Conservation (phyloP, 2,888 invertebrate species). For the Leptodirus hochenwartii region DNA sequence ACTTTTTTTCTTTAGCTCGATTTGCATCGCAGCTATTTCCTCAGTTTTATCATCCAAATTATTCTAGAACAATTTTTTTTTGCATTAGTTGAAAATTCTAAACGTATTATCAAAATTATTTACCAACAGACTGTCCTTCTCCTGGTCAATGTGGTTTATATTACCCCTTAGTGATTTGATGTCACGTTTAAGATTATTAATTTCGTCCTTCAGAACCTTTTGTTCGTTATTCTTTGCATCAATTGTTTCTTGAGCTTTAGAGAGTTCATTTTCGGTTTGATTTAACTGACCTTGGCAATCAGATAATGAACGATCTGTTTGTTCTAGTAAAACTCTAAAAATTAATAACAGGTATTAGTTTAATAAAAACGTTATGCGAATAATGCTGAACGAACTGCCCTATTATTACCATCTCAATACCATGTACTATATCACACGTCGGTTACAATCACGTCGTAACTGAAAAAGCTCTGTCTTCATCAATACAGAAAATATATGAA, state of each 20-base stretch:
- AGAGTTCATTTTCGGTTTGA: slow-evolving; percentile 43
- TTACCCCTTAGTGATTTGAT: slow-evolving; percentile 41
- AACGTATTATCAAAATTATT: slow-evolving; percentile 13
- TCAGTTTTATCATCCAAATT: slow-evolving; percentile 58
- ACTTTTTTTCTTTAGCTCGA: slow-evolving; percentile 41
- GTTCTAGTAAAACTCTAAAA: slow-evolving; percentile 50
- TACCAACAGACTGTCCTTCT: slow-evolving; percentile 48
- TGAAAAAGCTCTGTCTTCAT: too few species aligned
- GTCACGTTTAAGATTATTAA: slow-evolving; percentile 40
- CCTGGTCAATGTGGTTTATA: slow-evolving; percentile 45
- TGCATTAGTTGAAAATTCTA: too few species aligned
- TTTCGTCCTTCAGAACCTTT: slow-evolving; percentile 24
- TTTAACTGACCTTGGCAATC: slow-evolving; percentile 50
- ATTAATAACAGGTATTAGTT: slow-evolving; percentile 2
- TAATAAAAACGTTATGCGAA: slow-evolving; percentile 6
- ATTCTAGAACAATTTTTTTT: slow-evolving; percentile 31
- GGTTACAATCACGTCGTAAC: too few species aligned
- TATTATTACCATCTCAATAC: too few species aligned
- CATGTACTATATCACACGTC: too few species aligned
- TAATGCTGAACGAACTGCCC: slow-evolving; percentile 1
- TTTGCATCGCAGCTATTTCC: slow-evolving; percentile 41
- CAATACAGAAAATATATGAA: too few species aligned
- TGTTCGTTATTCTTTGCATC: slow-evolving; percentile 6
- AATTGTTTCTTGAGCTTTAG: slow-evolving; percentile 37
- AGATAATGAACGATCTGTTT: slow-evolving; percentile 52